Base-by-base conservation (phyloP, 2,888 invertebrate species). In the Amaurobius ferox region DNA sequence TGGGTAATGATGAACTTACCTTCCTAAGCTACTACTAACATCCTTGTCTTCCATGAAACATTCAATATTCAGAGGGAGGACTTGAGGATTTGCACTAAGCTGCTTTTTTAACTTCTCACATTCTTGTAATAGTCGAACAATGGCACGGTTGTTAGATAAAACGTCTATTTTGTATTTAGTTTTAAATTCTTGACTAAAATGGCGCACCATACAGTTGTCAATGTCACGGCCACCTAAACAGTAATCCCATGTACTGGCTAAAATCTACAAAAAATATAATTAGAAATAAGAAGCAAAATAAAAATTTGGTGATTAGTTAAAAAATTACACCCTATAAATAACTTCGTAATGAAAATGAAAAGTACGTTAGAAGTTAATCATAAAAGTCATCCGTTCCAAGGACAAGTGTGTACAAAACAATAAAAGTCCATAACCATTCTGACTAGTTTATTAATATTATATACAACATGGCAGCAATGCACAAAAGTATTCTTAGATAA, bases 1-100 rank as follows among this genome's bases (percentile, higher is more conserved):
- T n/a, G n/a, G n/a, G n/a, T n/a, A n/a, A n/a, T n/a, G n/a, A 35
- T 44, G 2, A 16, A 26, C 55, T 23, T 74, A 86, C 88, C 88
- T 81, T 39, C 86, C 74, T 94, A 98, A 94, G 67, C 94, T 94
- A 0, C 96, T 95, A 55, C 94, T 94, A 0, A 99, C 98, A 92
- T 99, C 99, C 87, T 96, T 96, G 90, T 99, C 99, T 76, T 99
- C 96, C 95, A 99, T 97, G 90, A 99, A 98, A 91, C 99, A 99
- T 92, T 99, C 99, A 89, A 99, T 98, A 91, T 96, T 96, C 83
- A 99, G 92, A 0, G 99, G 99, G 90, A 99, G 93, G 48, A 94
- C 95, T n/a, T 98, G 98, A 87, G 97, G 96, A 92, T 99, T 99
- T 0, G 99, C 98, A 3, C 98, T 98, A 98, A 99, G 99, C 92